A percentile compares a stretch with the other conserved stretches of the same genome.
Evolutionary conservation across 1,140 invertebrate genomes (phyloP).

Genomic region (Dreissena polymorpha): DNA sequence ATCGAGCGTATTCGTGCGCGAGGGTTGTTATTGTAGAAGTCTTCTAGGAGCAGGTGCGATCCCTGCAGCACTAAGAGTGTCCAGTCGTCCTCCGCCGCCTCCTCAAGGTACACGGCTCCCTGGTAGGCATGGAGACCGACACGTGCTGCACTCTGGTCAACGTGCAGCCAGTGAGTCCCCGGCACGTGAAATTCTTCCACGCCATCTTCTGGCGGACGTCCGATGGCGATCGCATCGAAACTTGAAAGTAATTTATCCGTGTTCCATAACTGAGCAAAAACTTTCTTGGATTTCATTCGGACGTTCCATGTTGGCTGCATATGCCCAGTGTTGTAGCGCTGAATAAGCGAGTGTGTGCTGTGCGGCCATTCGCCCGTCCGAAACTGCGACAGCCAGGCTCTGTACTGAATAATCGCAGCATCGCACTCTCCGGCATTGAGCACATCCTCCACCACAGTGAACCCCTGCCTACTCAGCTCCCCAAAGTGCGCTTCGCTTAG

Average conservation of each 20-base stretch:
- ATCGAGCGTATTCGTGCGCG: conserved; percentile 35
- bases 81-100: conserved; percentile 62
- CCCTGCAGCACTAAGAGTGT: conserved; percentile 60
- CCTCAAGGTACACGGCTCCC: conserved; percentile 68
- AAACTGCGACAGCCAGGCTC: conserved; percentile 56
- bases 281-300: conserved; percentile 57
- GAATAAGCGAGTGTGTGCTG: conserved; percentile 48
- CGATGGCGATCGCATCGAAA: conserved; percentile 62
- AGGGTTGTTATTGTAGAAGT: conserved; percentile 59
- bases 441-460: conserved; percentile 50
- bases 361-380: conserved; percentile 44
- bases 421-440: conserved; percentile 54
- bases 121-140: conserved; percentile 69
- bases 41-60: conserved; percentile 60
- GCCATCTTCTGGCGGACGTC: conserved; percentile 55
- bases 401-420: conserved; percentile 44
- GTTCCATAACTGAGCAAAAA: conserved; percentile 60
- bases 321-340: conserved; percentile 55
- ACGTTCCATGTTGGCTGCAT: conserved; percentile 56
- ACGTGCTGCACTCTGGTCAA: conserved; percentile 62
- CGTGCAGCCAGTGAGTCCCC: conserved; percentile 64
- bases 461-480: conserved; percentile 50
- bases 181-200: conserved; percentile 51
- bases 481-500: conserved; percentile 31
- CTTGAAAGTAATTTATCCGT: conserved; percentile 63